phyloP scores from a whole-genome alignment of 1,140 invertebrate species.

The Bombus waltoni region DNA sequence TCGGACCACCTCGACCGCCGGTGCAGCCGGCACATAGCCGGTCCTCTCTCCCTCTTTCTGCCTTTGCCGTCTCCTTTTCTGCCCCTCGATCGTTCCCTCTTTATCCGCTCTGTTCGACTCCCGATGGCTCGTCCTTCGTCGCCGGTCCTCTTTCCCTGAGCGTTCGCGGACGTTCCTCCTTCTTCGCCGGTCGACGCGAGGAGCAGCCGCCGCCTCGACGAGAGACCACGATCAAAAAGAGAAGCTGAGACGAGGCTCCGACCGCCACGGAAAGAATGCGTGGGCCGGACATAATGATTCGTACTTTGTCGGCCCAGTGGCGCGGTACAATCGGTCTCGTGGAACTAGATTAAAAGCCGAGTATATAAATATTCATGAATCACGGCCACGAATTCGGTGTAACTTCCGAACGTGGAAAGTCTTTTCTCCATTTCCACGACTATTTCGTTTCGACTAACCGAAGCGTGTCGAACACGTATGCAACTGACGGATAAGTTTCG shows the following conservation, averaged over 20 bases:
- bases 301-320: conserved; percentile 74
- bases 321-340: conserved; percentile 49
- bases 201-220: conserved; percentile 55
- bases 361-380: conserved; percentile 55
- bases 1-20: conserved; percentile 79
- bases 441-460: not conserved
- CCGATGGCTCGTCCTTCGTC: not conserved
- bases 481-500: not conserved
- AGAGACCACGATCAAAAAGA: conserved; percentile 66
- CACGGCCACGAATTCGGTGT: too few relatives aligned
- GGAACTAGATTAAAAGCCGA: conserved; percentile 61
- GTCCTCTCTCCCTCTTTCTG: not conserved
- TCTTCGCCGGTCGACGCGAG: conserved; percentile 5
- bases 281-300: conserved; percentile 79
- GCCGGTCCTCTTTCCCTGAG: conserved; percentile 1
- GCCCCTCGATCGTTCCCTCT: not conserved
- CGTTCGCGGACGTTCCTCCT: conserved; percentile 27
- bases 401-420: not conserved
- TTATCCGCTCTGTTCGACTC: not conserved
- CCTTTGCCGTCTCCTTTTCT: not conserved
- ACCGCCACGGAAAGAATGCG: conserved; percentile 76
- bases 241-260: conserved; percentile 62
- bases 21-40: conserved; percentile 54
- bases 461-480: too few relatives aligned
- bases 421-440: not conserved